Evolutionary conservation across 1,140 invertebrate species (phyloP), one percentile per base, ranked within the genome.

Genomic region (Neotoxoptera formosana): DNA sequence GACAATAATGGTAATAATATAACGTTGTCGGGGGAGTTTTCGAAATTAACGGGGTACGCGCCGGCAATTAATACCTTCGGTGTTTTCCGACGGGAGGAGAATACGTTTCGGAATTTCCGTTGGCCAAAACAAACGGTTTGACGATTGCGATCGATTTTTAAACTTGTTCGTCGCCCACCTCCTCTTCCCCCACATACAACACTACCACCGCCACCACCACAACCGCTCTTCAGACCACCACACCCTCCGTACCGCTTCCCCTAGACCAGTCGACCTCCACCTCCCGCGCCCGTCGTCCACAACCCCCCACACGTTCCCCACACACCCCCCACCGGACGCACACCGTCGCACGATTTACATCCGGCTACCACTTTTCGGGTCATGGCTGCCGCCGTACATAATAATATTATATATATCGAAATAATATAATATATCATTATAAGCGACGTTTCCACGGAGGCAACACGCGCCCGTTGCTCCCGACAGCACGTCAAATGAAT

Each of bases 401-500:
- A 83, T 41, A 41, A n/a, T 47, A 86, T 83, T 36, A 83, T 83
- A 76, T 76, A 76, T 76, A 86, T 88, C 30, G 86, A 88, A 88
- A 56, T 89, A 41, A 36, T 56, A 89, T 56, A 89, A 89, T 89
- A 89, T 89, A 89, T 89, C 88, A 89, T 89, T 89, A 89, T 89
- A 56, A 53, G 51, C 88, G 88, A 89, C 88, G 88, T 89, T 56
- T 56, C 36, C 88, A 56, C 51, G 14, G 88, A 34, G 51, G 51
- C 48, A 56, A 56, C 88, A 56, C 88, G 48, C n/a, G 88, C 88
- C 88, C 88, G 51, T 56, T 89, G 88, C 48, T n/a, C 88, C 88
- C 88, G 88, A 89, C 88, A 89, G 34, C 88, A 56, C 88, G 88
- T 89, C 88, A 89, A 89, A 56, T n/a, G 88, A 89, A 89, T 56